A percentile compares a stretch with the other conserved stretches of the same genome.
Conservation (phyloP, 2,113 vertebrate species). For the Platichthys stellatus region DNA sequence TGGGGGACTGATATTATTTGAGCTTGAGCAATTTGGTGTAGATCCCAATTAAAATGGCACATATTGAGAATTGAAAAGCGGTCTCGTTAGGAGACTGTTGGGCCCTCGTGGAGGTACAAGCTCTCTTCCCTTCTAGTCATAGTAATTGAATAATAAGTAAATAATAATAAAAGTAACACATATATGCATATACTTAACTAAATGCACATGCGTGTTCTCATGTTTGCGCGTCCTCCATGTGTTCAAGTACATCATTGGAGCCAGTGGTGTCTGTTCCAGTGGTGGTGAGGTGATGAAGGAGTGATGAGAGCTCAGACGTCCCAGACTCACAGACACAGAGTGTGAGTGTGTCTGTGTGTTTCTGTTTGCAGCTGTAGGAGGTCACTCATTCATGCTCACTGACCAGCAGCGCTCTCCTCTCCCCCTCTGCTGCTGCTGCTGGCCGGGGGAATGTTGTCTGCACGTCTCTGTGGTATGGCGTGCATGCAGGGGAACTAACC, state of each 20-base stretch:
- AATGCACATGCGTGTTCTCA: background rate
- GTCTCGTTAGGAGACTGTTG: too few species aligned
- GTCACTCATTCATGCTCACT: constrained; percentile 71
- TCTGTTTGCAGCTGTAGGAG: constrained; percentile 76
- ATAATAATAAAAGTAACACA: background rate
- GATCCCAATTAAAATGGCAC: too few species aligned
- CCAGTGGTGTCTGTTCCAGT: constrained; percentile 28
- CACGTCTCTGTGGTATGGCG: constrained; percentile 72
- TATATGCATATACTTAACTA: background rate
- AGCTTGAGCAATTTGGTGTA: too few species aligned
- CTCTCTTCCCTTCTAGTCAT: background rate
- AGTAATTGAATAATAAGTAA: background rate
- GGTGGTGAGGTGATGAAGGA: constrained; percentile 60
- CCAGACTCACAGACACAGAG: constrained; percentile 36
- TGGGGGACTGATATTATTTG: too few species aligned
- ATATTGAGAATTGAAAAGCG: too few species aligned
- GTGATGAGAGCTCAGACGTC: constrained; percentile 53
- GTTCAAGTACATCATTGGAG: constrained; percentile 9
- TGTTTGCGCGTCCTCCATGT: background rate
- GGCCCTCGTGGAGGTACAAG: too few species aligned
- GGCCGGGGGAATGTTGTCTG: constrained; percentile 61
- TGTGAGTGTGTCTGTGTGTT: constrained; percentile 9
- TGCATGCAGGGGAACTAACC: constrained; percentile 61
- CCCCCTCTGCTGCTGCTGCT: constrained; percentile 10
- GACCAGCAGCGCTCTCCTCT: constrained; percentile 56